phyloP scores from a whole-genome alignment of 2,797 vertebrate genomes.

The Chaetodon trifasciatus region DNA sequence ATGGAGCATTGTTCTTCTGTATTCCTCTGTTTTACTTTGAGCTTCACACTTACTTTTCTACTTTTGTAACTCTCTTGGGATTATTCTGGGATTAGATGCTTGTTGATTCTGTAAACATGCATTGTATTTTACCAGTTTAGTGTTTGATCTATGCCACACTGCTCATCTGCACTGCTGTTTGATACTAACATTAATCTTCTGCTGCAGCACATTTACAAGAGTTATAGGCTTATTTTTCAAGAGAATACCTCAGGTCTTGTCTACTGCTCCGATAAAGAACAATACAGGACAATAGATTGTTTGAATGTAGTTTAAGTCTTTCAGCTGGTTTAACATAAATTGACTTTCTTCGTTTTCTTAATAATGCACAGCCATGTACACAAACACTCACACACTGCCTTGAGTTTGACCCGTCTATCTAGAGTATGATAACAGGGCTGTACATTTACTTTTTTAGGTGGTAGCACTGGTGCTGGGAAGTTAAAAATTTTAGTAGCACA shows the following conservation, averaged over 20 bases:
- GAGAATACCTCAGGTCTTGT: constrained; percentile 23
- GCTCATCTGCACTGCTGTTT: constrained; percentile 49
- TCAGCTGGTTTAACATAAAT: constrained; percentile 19
- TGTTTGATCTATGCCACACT: constrained; percentile 56
- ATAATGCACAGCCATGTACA: background rate
- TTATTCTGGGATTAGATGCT: constrained; percentile 61
- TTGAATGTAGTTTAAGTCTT: constrained; percentile 30
- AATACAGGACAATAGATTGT: background rate
- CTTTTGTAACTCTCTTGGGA: constrained; percentile 53
- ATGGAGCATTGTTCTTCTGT: constrained; percentile 22
- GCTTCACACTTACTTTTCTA: constrained; percentile 30
- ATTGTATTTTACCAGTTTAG: constrained; percentile 47
- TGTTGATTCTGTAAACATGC: constrained; percentile 65
- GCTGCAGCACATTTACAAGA: constrained; percentile 35
- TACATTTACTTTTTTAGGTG: no score
- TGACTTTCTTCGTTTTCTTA: background rate
- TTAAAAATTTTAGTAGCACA: no score
- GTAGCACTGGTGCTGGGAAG: no score
- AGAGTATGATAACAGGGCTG: no score
- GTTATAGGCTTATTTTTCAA: constrained; percentile 45
- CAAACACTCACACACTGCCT: constrained; percentile 13
- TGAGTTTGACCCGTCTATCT: constrained; percentile 23
- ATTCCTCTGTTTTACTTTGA: constrained; percentile 43
- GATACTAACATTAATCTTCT: constrained; percentile 57
- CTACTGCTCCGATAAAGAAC: constrained; percentile 34